Percentiles rank a stretch among this genome's conserved stretches.
Conservation (phyloP, 2,888 invertebrate species). For the Cephus sareptanus region DNA sequence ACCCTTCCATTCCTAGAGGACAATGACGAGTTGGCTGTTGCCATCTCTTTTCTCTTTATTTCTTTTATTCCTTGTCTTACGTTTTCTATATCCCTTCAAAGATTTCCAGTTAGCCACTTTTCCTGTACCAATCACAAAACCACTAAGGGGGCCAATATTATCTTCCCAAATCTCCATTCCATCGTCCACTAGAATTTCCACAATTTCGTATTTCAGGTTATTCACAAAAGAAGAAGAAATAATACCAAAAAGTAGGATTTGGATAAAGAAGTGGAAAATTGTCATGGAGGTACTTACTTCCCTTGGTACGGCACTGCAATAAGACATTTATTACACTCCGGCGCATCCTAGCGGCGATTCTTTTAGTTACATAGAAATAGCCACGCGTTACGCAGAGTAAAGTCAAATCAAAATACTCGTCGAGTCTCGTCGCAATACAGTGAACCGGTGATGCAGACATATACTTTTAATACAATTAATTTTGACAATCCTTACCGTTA, state of each 20-base stretch:
- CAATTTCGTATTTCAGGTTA: neutral
- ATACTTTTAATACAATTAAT: neutral
- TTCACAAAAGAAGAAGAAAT: neutral
- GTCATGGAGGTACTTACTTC: neutral
- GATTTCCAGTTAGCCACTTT: neutral
- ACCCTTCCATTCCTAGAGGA: neutral
- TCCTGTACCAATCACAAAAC: neutral
- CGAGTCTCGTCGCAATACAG: too few species aligned
- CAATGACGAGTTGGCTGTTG: neutral
- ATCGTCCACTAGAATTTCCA: neutral
- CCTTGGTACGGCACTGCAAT: neutral
- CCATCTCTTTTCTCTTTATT: neutral
- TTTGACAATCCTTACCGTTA: neutral
- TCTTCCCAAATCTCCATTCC: neutral
- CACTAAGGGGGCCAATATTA: neutral
- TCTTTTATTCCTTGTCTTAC: neutral
- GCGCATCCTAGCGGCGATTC: neutral
- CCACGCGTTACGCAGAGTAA: neutral
- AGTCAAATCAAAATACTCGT: neutral
- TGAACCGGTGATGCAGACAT: neutral
- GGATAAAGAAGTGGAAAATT: neutral
- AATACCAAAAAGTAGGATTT: neutral
- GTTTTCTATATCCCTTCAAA: neutral
- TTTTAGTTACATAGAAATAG: neutral
- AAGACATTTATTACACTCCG: neutral